phyloP scores from a whole-genome alignment of 2,797 vertebrate species.

The Leuciscus waleckii region DNA sequence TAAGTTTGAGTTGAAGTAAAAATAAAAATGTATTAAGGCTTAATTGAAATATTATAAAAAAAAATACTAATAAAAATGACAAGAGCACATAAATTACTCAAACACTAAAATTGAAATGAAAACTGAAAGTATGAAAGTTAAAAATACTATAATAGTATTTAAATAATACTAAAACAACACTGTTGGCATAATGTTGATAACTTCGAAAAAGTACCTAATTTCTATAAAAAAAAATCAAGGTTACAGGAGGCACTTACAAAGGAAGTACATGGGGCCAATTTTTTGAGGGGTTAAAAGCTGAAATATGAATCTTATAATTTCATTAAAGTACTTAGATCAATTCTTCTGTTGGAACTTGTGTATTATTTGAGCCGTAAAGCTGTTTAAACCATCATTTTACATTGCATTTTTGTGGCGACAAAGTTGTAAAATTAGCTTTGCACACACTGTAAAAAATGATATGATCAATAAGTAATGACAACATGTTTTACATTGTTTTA shows the following conservation, averaged over 20 bases:
- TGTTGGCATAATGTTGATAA: background rate
- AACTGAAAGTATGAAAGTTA: background rate
- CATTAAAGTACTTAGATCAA: background rate
- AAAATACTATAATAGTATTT: background rate
- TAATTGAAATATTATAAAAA: background rate
- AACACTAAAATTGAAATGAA: background rate
- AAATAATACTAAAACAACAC: background rate
- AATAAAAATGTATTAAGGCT: background rate
- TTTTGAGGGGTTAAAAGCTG: background rate
- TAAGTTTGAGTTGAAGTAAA: background rate
- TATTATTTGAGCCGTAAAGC: background rate
- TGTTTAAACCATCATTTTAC: background rate
- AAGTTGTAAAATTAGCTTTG: background rate
- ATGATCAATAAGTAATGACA: no score
- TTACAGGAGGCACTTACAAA: background rate
- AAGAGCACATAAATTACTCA: background rate
- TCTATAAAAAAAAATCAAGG: background rate
- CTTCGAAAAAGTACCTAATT: background rate
- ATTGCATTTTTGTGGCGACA: background rate
- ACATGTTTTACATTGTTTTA: no score
- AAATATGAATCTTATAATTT: background rate
- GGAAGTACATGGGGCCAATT: background rate
- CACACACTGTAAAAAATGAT: background rate
- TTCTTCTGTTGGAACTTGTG: background rate
- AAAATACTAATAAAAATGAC: background rate